Evolutionary conservation across 2,797 vertebrate genomes (phyloP), one percentile per base, ranked within the genome.

Genomic region (Margarornis squamiger): DNA sequence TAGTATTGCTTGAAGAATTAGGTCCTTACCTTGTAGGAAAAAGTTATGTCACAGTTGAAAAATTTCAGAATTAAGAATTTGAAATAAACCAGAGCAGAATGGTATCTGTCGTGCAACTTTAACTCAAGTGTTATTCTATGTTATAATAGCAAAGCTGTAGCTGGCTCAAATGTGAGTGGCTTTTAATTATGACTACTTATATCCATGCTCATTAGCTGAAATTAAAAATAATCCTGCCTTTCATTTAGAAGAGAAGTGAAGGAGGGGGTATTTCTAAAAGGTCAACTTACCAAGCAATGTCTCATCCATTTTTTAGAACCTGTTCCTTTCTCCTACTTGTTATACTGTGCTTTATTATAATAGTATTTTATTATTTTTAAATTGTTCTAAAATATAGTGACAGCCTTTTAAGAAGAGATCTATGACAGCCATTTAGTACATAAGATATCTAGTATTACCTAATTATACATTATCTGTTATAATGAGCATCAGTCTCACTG

Each of bases 161-260:
- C 62, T 93, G 76, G 43, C 51, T 88, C 30, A 80, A 89, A 71
- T 87, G 15, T 57, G 43, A 81, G 12, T 75, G 23, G 66, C 58
- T 88, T 92, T 80, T 86, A 68, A 76, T 92, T 75, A 48, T 66
- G 41, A 34, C 9, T 88, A 61, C 48, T 80, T 84, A 41, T 9
- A 71, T 59, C 52, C 2, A 0, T 85, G 36, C 43, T 90, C 45
- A 70, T 80, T 83, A 91, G 4, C 29, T 68, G 15, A 78, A 91
- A 83, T 96, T 89, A 90, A 84, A 95, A 88, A 77, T 59, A 86
- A 81, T 86, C 74, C 70, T 88, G 21, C 36, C 32, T 78, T 92
- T 75, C 24, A 43, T 93, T 84, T 88, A 52, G 39, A 80, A 77
- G 48, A 72, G 43, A 39, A 78, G 43, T 41, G 59, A 76, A 92